Conservation (phyloP, 2,888 invertebrate species). For the Erannis defoliaria region DNA sequence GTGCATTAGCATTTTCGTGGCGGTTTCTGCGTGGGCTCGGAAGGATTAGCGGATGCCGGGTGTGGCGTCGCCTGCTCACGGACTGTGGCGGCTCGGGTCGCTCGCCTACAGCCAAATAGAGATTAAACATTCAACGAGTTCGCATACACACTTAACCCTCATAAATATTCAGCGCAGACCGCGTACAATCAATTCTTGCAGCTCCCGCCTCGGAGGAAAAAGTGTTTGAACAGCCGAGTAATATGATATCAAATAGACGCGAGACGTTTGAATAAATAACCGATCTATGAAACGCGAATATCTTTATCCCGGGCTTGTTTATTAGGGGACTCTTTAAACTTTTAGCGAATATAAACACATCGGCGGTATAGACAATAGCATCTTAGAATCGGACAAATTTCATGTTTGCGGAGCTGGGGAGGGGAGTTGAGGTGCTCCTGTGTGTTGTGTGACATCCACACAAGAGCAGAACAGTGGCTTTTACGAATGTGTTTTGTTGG, state of each 20-base stretch:
- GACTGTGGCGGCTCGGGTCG: slow-evolving; percentile 29
- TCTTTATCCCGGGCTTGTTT: slow-evolving; percentile 42
- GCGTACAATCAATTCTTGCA: slow-evolving; percentile 83
- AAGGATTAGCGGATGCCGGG: slow-evolving; percentile 16
- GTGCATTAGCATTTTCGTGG: slow-evolving; percentile 52
- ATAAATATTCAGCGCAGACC: slow-evolving; percentile 83
- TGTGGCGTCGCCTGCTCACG: slow-evolving; percentile 14
- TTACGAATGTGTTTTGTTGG: slow-evolving; percentile 43
- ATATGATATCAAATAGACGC: slow-evolving; percentile 76
- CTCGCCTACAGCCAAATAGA: slow-evolving; percentile 67
- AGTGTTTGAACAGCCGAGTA: slow-evolving; percentile 76
- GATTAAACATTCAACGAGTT: slow-evolving; percentile 86
- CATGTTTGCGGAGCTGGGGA: slow-evolving; percentile 50
- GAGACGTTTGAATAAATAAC: slow-evolving; percentile 75
- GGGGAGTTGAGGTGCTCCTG: slow-evolving; percentile 56
- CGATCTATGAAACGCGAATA: slow-evolving; percentile 54
- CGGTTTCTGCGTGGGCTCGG: slow-evolving; percentile 28
- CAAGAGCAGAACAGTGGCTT: slow-evolving; percentile 51
- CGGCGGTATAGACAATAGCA: slow-evolving; percentile 52
- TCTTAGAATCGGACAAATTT: slow-evolving; percentile 36
- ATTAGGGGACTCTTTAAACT: slow-evolving; percentile 44
- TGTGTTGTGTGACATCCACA: slow-evolving; percentile 49
- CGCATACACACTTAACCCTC: slow-evolving; percentile 85
- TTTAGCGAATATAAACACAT: slow-evolving; percentile 52
- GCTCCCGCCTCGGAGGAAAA: slow-evolving; percentile 69